phyloP scores from a whole-genome alignment of 2,113 vertebrate species.

The Neofelis nebulosa region DNA sequence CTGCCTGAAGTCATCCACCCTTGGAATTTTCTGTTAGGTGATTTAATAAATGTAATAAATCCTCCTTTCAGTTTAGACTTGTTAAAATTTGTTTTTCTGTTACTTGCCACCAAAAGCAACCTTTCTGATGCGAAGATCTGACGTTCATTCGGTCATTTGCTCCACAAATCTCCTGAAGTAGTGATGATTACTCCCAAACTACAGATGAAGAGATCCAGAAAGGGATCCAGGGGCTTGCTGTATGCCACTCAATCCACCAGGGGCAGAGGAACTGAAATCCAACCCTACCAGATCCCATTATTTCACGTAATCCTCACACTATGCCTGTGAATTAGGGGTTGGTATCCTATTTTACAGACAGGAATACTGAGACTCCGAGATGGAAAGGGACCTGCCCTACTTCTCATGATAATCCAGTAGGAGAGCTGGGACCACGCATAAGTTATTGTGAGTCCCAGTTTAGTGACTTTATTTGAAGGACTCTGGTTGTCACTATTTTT shows the following conservation, averaged over 20 bases:
- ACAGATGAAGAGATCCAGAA: not conserved
- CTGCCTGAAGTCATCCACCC: not conserved
- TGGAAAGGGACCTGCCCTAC: not conserved
- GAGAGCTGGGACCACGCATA: rapidly evolving
- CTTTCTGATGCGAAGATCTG: not conserved
- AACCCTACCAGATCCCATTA: too few species aligned
- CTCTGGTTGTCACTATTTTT: not conserved
- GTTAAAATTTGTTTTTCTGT: not conserved
- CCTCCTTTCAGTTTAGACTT: too few species aligned
- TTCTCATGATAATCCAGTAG: not conserved
- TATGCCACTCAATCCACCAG: rapidly evolving
- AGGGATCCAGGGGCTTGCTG: not conserved
- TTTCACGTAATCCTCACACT: not conserved
- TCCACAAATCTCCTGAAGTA: not conserved
- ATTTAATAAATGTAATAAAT: not conserved
- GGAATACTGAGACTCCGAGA: not conserved
- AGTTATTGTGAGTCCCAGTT: not conserved
- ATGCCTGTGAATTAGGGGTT: not conserved
- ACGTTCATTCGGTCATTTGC: not conserved
- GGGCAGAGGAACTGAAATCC: not conserved
- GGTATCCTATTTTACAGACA: not conserved
- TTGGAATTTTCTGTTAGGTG: not conserved
- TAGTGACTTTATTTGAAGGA: not conserved
- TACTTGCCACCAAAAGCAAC: not conserved
- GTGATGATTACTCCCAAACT: too few species aligned